A percentile compares a stretch with the other conserved stretches of the same genome.
Conservation (phyloP, 37 sponge, comb jelly and placozoan species). For the Aphrocallistes beatrix region DNA sequence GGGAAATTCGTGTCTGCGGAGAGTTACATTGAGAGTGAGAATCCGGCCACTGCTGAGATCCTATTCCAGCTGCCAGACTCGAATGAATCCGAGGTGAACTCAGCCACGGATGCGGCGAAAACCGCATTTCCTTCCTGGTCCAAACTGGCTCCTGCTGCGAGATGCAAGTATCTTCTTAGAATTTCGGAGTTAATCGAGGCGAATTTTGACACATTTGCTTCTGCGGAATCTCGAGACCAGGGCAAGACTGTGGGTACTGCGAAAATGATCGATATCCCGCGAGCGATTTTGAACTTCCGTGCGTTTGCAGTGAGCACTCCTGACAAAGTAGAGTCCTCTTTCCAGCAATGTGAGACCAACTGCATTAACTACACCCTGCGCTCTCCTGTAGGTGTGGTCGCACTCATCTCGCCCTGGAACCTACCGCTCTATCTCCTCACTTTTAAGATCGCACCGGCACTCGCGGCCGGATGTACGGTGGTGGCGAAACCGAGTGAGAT, state of each 20-base stretch:
- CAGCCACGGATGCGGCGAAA: slow-evolving; percentile 57
- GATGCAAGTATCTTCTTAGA: slow-evolving; percentile 38
- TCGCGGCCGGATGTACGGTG: slow-evolving; percentile 72
- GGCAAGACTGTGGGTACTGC: slow-evolving; percentile 83
- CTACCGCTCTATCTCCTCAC: slow-evolving; percentile 71
- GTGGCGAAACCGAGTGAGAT: slow-evolving; percentile 89
- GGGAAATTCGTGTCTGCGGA: slow-evolving; percentile 48
- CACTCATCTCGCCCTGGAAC: slow-evolving; percentile 90
- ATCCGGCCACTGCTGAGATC: slow-evolving; percentile 70
- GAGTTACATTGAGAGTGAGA: slow-evolving; percentile 67
- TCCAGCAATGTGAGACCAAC: slow-evolving; percentile 26
- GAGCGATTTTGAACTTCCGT: slow-evolving; percentile 53
- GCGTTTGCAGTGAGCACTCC: slow-evolving; percentile 62
- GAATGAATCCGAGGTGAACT: slow-evolving; percentile 48
- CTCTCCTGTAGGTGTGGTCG: slow-evolving; percentile 75
- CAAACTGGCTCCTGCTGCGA: slow-evolving; percentile 33
- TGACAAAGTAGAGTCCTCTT: slow-evolving; percentile 36
- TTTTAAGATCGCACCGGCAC: slow-evolving; percentile 81
- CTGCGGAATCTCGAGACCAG: slow-evolving; percentile 72
- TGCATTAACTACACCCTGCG: slow-evolving; percentile 62
- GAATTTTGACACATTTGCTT: slow-evolving; percentile 55
- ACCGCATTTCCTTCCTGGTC: slow-evolving; percentile 72
- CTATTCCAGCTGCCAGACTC: slow-evolving; percentile 62
- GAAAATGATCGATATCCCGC: slow-evolving; percentile 56
- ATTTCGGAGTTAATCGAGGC: slow-evolving; percentile 62